phyloP scores from a whole-genome alignment of 2,113 vertebrate species.

The Amphiprion ocellaris region DNA sequence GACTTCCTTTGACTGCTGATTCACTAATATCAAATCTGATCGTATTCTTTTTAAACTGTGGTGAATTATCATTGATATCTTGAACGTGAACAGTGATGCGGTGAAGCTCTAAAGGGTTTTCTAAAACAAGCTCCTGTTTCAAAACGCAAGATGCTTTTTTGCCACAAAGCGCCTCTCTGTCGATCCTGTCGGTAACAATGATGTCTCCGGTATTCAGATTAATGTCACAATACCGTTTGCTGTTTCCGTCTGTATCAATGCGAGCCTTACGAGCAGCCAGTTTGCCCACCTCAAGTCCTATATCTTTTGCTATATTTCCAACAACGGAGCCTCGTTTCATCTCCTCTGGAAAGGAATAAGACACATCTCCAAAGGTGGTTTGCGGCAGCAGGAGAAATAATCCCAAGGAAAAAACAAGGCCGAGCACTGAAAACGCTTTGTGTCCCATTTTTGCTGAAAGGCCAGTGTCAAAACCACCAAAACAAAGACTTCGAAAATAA shows the following conservation, averaged over 20 bases:
- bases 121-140: constrained; percentile 80
- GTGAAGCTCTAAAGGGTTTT: constrained; percentile 71
- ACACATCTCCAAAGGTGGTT: constrained; percentile 12
- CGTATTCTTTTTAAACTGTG: constrained; percentile 65
- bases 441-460: too few species aligned
- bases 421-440: too few species aligned
- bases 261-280: constrained; percentile 84
- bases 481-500: too few species aligned
- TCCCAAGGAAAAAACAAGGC: too few species aligned
- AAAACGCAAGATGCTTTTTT: constrained; percentile 73
- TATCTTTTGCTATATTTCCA: constrained; percentile 85
- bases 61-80: constrained; percentile 87
- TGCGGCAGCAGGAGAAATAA: constrained; percentile 8
- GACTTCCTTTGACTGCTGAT: constrained; percentile 62
- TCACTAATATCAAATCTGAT: constrained; percentile 77
- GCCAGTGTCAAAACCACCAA: too few species aligned
- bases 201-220: constrained; percentile 81
- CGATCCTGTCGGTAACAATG: constrained; percentile 79
- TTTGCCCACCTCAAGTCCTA: constrained; percentile 81
- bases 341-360: constrained; percentile 83
- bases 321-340: constrained; percentile 82
- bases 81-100: constrained; percentile 74
- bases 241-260: constrained; percentile 79
- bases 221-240: constrained; percentile 73
- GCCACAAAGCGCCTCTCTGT: constrained; percentile 84